Conservation (phyloP, 2,888 invertebrate species). For the Pterostichus madidus region DNA sequence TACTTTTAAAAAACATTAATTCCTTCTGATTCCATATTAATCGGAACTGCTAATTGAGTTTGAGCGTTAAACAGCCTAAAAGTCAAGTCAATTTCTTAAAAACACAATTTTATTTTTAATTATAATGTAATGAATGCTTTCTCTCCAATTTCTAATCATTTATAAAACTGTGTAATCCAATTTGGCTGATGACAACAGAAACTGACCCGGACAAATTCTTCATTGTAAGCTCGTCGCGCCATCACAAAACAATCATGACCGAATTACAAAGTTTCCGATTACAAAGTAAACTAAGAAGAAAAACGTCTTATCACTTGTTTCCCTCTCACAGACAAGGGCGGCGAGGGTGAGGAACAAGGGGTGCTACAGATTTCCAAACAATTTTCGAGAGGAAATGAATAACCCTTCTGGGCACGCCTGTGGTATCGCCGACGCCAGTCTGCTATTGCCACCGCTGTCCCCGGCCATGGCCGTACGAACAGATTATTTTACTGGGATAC, state of each 20-base stretch:
- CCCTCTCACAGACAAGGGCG: neutral
- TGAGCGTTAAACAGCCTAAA: too few relatives aligned
- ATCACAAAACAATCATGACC: slow-evolving; percentile 44
- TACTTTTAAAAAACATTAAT: too few relatives aligned
- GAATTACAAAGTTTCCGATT: slow-evolving; percentile 49
- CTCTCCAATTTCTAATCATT: slow-evolving; percentile 15
- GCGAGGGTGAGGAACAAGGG: neutral
- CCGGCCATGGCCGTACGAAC: neutral
- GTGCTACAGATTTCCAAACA: slow-evolving; percentile 40
- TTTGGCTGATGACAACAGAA: neutral
- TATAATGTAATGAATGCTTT: too few relatives aligned
- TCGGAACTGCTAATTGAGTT: too few relatives aligned
- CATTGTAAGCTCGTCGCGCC: slow-evolving; percentile 1
- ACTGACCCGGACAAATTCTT: slow-evolving; percentile 8
- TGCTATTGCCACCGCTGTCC: slow-evolving; percentile 29
- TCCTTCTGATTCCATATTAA: too few relatives aligned
- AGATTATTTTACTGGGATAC: neutral
- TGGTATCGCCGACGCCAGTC: slow-evolving; percentile 27
- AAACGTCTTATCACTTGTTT: slow-evolving; percentile 46
- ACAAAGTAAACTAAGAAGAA: slow-evolving; percentile 47
- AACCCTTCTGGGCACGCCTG: slow-evolving; percentile 50
- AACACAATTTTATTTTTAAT: too few relatives aligned
- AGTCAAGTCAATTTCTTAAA: too few relatives aligned
- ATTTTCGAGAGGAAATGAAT: slow-evolving; percentile 59
- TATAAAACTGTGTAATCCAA: slow-evolving; percentile 31